Conservation (phyloP, 1,140 invertebrate genomes). For the Zaprionus nigranus region DNA sequence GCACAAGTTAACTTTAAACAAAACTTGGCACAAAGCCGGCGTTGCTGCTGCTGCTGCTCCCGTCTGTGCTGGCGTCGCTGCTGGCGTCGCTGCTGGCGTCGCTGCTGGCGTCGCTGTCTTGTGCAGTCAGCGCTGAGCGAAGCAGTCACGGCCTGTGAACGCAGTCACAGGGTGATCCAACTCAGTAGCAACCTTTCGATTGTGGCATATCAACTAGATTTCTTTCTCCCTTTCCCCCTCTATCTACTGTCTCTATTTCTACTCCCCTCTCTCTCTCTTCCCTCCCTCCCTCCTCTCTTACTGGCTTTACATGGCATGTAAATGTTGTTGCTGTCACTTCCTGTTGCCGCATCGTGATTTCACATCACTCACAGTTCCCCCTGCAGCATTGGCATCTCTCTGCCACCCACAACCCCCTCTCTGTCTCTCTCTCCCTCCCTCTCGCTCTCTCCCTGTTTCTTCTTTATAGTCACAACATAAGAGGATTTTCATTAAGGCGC, state of each 20-base stretch:
- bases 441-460: background rate
- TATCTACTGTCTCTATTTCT: background rate
- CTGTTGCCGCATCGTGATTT: conserved; percentile 19
- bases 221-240: too few species aligned
- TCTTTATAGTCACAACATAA: conserved; percentile 47
- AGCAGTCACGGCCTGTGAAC: background rate
- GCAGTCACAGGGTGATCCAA: background rate
- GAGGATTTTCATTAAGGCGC: conserved; percentile 81
- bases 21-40: conserved; percentile 76
- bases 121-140: background rate
- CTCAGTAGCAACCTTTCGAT: too few species aligned
- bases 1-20: conserved; percentile 77
- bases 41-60: conserved; percentile 7
- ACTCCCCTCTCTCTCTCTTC: background rate
- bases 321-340: conserved; percentile 14
- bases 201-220: too few species aligned
- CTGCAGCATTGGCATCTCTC: background rate
- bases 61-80: too few species aligned
- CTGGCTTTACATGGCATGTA: background rate
- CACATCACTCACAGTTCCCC: conserved; percentile 18
- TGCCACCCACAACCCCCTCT: background rate
- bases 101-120: background rate
- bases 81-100: background rate
- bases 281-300: background rate
- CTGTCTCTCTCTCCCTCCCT: background rate